A percentile compares a stretch with the other conserved stretches of the same genome.
These are phyloP conservation scores for Calidris pugnax DNA, from an alignment of 2,113 vertebrate species.

Conservation along the genomic window DNA sequence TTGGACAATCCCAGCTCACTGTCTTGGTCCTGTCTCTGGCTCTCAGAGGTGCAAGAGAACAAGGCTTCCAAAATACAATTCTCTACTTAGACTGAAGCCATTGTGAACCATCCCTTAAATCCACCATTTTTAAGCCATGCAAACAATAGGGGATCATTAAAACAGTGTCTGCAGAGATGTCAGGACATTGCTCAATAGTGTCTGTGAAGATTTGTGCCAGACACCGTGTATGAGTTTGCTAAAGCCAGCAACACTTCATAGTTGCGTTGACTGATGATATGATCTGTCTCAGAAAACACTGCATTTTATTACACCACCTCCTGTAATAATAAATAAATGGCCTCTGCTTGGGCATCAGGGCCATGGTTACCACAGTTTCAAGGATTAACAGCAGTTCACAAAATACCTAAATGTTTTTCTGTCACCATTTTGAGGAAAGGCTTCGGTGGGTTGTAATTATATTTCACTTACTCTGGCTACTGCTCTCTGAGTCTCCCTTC, in stretches of 20 bases:
- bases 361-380: not conserved
- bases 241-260: not conserved
- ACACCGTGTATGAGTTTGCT: not conserved
- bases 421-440: not conserved
- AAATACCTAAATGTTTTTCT: not conserved
- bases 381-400: not conserved
- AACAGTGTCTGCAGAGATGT: not conserved
- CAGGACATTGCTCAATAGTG: not conserved
- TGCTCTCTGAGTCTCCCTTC: not conserved
- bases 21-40: rapidly evolving
- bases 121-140: not conserved
- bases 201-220: not conserved
- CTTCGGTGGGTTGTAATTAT: not conserved
- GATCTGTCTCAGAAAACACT: not conserved
- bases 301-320: not conserved
- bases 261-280: not conserved
- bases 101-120: not conserved
- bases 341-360: not conserved
- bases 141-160: not conserved
- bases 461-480: not conserved
- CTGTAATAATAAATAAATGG: not conserved
- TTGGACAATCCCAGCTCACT: not conserved
- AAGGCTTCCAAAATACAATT: not conserved
- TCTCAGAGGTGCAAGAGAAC: not conserved
- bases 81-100: not conserved